Conservation (phyloP, 2,113 vertebrate species). For the Lichenostomus cassidix region DNA sequence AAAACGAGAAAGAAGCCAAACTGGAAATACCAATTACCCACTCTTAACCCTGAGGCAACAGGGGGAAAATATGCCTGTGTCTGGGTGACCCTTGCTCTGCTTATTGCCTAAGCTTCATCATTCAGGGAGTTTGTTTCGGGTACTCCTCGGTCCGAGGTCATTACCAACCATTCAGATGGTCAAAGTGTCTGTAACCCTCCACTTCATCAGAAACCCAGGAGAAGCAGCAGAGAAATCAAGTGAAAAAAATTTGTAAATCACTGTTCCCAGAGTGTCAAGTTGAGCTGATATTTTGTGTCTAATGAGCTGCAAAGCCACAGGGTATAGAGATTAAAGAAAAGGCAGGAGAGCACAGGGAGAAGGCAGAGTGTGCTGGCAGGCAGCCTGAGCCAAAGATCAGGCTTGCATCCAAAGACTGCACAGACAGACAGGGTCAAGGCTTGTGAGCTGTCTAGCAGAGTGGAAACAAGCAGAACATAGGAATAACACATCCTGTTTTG, state of each 20-base stretch:
- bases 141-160: not conserved
- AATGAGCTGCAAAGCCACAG: constrained; percentile 49
- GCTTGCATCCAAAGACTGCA: not conserved
- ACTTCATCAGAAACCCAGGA: not conserved
- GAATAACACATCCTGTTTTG: not conserved
- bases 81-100: constrained; percentile 44
- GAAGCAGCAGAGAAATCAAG: constrained; percentile 3
- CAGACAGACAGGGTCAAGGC: rapidly evolving
- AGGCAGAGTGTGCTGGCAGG: not conserved
- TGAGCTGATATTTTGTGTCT: constrained; percentile 18
- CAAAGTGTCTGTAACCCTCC: not conserved
- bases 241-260: not conserved
- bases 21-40: constrained; percentile 62
- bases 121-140: not conserved
- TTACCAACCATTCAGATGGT: constrained; percentile 21
- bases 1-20: constrained; percentile 57
- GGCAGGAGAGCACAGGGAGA: not conserved
- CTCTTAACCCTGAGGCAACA: constrained; percentile 53
- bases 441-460: not conserved
- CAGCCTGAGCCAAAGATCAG: not conserved
- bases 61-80: not conserved
- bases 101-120: constrained; percentile 4
- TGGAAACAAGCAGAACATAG: not conserved
- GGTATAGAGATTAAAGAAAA: constrained; percentile 3
- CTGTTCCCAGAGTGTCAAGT: constrained; percentile 30